Evolutionary conservation across 2,888 invertebrate genomes (phyloP).

Genomic region (Empis livida): DNA sequence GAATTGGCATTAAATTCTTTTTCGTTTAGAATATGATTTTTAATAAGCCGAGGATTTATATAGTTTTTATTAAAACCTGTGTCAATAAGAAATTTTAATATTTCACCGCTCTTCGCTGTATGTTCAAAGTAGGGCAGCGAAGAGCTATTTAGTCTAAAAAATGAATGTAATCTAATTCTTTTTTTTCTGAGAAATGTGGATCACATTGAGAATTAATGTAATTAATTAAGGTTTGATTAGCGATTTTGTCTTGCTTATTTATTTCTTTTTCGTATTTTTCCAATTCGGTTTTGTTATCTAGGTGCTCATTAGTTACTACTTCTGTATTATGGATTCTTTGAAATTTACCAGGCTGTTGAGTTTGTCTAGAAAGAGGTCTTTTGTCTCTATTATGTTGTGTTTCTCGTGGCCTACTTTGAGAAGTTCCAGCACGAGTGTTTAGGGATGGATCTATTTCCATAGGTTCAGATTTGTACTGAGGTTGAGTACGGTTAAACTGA

Average conservation of each 20-base stretch:
- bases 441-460: not conserved
- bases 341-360: not conserved
- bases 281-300: not conserved
- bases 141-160: slow-evolving; percentile 1
- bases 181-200: slow-evolving; percentile 4
- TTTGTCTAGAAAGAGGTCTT: not conserved
- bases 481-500: not conserved
- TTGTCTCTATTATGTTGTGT: not conserved
- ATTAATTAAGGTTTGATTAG: not conserved
- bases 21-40: not conserved
- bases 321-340: not conserved
- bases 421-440: not conserved
- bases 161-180: not conserved
- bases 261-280: not conserved
- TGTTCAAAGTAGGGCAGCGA: slow-evolving; percentile 3
- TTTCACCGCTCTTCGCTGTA: not conserved
- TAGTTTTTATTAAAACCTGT: not conserved
- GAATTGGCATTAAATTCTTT: not conserved
- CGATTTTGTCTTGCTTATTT: not conserved
- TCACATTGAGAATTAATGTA: no score
- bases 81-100: not conserved
- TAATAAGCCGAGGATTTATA: not conserved
- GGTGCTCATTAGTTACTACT: not conserved
- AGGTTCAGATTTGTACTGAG: not conserved
- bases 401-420: not conserved